Percentiles rank a stretch among this genome's conserved stretches.
Conservation (phyloP, 2,797 vertebrate species). For the Pteropus rufus region DNA sequence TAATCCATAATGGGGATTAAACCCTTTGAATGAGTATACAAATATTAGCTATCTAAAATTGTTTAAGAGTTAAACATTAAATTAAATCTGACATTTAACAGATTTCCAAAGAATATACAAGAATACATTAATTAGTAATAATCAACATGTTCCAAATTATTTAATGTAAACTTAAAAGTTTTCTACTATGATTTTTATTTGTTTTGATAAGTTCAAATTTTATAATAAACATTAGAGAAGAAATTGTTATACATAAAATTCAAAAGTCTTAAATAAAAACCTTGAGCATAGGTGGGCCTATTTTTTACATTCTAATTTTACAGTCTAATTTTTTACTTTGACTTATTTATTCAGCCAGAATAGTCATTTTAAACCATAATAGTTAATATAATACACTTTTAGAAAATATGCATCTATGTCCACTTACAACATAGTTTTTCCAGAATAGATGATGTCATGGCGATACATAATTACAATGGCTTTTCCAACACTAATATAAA, state of each 20-base stretch:
- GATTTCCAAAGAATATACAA: background rate
- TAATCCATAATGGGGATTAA: background rate
- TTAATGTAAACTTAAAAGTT: background rate
- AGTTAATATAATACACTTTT: background rate
- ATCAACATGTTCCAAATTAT: background rate
- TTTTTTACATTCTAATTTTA: background rate
- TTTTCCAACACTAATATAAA: background rate
- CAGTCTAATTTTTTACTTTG: background rate
- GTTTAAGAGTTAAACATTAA: conserved; percentile 21
- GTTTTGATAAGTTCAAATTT: background rate
- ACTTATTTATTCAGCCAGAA: background rate
- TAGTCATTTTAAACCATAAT: background rate
- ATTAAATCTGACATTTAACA: background rate
- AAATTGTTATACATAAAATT: background rate
- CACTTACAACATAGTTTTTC: background rate
- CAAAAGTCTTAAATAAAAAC: conserved; percentile 4
- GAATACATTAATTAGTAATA: background rate
- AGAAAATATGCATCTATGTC: accelerated
- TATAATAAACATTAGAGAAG: background rate
- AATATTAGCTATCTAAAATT: background rate
- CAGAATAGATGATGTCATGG: background rate
- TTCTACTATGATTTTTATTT: background rate
- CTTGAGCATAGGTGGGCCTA: background rate
- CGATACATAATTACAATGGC: background rate
- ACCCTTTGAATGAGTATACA: background rate